These are phyloP conservation scores for Poeciliopsis turrubarensis DNA, from an alignment of 2,113 vertebrate species.

Conservation along the genomic window DNA sequence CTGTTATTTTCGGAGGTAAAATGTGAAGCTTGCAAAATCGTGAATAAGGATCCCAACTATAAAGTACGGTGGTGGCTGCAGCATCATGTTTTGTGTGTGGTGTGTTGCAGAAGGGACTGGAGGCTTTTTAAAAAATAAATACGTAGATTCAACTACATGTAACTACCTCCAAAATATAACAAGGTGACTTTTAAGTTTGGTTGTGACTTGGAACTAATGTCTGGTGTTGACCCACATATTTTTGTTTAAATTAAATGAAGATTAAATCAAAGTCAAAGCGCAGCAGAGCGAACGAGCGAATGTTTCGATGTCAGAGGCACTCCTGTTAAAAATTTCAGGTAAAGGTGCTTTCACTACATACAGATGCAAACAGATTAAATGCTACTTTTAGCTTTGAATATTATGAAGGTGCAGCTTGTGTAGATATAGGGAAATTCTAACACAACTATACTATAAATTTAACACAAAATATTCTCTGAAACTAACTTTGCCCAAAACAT, in stretches of 20 bases:
- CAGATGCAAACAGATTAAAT: slow-evolving; percentile 11
- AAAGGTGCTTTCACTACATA: slow-evolving; percentile 52
- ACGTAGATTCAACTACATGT: not conserved
- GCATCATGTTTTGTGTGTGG: too few relatives aligned
- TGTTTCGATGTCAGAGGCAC: slow-evolving; percentile 44
- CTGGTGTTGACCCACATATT: not conserved
- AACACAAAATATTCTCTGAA: not conserved
- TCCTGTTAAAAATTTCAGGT: slow-evolving; percentile 53
- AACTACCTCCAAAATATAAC: not conserved
- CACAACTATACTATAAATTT: not conserved
- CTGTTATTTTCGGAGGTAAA: too few relatives aligned
- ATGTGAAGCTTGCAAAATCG: too few relatives aligned
- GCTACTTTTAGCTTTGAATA: slow-evolving; percentile 20
- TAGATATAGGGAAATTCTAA: slow-evolving; percentile 3
- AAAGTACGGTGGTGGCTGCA: too few relatives aligned
- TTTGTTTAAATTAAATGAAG: not conserved
- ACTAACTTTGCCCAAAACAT: not conserved
- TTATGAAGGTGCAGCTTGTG: slow-evolving; percentile 2
- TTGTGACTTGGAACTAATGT: too few relatives aligned
- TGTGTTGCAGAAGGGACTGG: too few relatives aligned
- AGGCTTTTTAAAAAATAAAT: not conserved
- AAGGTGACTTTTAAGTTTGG: not conserved
- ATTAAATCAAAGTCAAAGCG: slow-evolving; percentile 29
- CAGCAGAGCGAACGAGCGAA: slow-evolving; percentile 34
- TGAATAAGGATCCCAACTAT: too few relatives aligned